Evolutionary conservation across 1,140 invertebrate species (phyloP).

Genomic region (Diuraphis noxia): DNA sequence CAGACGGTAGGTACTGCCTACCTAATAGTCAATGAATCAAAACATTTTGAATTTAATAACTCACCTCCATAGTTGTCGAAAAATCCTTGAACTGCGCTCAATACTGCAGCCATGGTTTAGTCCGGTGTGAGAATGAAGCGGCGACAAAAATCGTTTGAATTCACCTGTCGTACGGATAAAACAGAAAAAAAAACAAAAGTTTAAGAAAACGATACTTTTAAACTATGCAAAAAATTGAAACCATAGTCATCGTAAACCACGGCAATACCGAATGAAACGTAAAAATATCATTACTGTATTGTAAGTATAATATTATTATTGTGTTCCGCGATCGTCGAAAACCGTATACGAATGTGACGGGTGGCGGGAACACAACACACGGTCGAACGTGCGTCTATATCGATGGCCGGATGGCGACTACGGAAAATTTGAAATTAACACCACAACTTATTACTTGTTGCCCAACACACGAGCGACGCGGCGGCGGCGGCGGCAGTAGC

Average conservation of each 20-base stretch:
- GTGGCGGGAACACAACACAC: too few species aligned
- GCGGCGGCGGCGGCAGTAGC: background rate
- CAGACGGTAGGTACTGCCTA: background rate
- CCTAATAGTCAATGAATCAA: background rate
- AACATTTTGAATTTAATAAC: background rate
- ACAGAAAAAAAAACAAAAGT: background rate
- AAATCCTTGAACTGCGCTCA: slow-evolving; percentile 29
- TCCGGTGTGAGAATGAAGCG: too few species aligned
- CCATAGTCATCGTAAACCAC: background rate
- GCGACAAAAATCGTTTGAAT: too few species aligned
- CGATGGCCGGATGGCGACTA: slow-evolving; percentile 16
- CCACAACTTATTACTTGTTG: background rate
- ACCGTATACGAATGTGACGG: background rate
- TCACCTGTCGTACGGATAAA: background rate
- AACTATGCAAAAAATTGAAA: background rate
- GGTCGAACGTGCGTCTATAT: background rate
- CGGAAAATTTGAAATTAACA: background rate
- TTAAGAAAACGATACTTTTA: background rate
- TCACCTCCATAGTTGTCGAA: slow-evolving; percentile 51
- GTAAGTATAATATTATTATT: background rate
- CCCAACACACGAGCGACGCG: background rate
- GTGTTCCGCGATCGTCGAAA: background rate
- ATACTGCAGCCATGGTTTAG: background rate
- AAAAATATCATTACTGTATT: background rate
- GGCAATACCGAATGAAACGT: background rate